Conservation (phyloP, 2,888 invertebrate genomes). For the Hoplodrina blanda region DNA sequence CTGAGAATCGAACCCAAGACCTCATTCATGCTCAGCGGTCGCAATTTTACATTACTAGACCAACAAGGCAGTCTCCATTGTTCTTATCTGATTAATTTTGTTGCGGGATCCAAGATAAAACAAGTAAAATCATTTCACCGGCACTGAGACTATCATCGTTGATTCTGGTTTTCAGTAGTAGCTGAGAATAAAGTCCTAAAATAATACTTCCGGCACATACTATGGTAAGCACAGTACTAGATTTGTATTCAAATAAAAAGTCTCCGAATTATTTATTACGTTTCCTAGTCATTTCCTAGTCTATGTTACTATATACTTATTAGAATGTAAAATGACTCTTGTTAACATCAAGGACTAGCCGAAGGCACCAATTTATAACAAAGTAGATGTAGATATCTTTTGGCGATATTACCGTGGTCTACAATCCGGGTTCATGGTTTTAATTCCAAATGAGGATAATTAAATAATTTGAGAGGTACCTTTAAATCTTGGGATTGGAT, state of each 20-base stretch:
- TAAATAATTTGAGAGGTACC: not conserved
- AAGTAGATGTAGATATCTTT: conserved; percentile 8
- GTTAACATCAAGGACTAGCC: conserved; percentile 28
- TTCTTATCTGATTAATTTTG: no score
- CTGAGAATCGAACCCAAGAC: no score
- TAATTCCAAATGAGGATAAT: not conserved
- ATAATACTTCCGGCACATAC: no score
- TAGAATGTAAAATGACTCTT: conserved; percentile 40
- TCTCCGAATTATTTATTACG: conserved; percentile 1
- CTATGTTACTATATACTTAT: conserved; percentile 16
- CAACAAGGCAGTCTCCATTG: no score
- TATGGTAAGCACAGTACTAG: no score
- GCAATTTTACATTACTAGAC: no score
- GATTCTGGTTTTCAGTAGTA: no score
- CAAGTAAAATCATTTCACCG: no score
- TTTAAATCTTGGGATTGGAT: not conserved
- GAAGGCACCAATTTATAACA: conserved; percentile 11
- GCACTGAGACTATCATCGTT: no score
- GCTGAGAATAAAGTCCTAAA: no score
- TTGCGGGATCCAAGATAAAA: no score
- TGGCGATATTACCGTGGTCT: not conserved
- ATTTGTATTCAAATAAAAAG: not conserved
- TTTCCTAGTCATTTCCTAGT: conserved; percentile 31
- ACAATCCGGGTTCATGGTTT: not conserved
- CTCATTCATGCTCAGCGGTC: no score